Base-by-base conservation (phyloP, 2,888 invertebrate species). In the Aethes cnicana region DNA sequence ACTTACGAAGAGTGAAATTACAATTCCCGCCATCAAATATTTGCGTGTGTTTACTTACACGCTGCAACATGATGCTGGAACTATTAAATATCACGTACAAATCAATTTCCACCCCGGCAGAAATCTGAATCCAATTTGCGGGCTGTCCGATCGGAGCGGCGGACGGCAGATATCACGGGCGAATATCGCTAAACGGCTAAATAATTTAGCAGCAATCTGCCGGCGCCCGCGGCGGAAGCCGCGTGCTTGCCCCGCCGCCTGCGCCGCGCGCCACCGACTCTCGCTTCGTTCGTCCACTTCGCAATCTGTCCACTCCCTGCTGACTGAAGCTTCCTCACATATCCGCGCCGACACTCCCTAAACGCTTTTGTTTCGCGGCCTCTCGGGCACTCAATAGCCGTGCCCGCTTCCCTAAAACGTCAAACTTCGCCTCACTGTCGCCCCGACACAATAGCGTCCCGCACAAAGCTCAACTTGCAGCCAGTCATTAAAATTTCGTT, bases 101-200 rank as follows among this genome's bases (percentile, higher is more conserved):
- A 88, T 88, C 86, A 86, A 87, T 89, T 88, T 84, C 76, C 77
- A 77, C 64, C 72, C 74, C 68, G 73, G 77, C 79, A 81, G 86
- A 84, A 86, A 87, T 86, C 84, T 88, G 85, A 87, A 89, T 88
- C 83, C 88, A 89, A 88, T 89, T 88, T 89, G 84, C 81, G 74
- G 83, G 79, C 83, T 86, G 88, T 88, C 88, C 84, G 86, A 81
- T 81, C 72, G 79, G 67, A 72, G 74, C 72, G 75, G 67, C 79
- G 81, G 72, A 63, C 75, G 66, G 64, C 64, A 61, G 84, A 80
- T 85, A 86, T 84, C 84, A 74, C 75, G 69, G 74, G 72, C 71
- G 84, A 87, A 86, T 88, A 88, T 89, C 86, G 75, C 85, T 89
- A 88, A 89, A 84, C 83, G 83, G 81, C 84, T 87, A 85, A 89